Percentiles rank a stretch among this genome's conserved stretches.
These are phyloP conservation scores for Smittia aterrima DNA, from an alignment of 2,888 invertebrate genomes.

Conservation along the genomic window DNA sequence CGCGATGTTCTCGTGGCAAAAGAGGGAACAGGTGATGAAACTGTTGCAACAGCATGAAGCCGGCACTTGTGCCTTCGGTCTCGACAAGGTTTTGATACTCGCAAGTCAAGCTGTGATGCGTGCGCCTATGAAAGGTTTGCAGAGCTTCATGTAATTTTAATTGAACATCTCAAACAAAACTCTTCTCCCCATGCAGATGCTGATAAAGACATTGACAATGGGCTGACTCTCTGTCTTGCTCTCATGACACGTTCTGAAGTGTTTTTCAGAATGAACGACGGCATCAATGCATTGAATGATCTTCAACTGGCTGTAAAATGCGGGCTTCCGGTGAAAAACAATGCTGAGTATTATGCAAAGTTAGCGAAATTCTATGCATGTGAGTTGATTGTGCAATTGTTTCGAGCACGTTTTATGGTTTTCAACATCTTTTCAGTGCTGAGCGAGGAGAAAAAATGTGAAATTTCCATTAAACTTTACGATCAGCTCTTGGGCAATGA, in stretches of 20 bases:
- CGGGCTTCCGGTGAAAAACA: constrained; percentile 61
- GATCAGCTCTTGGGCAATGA: constrained; percentile 48
- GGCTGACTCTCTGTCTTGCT: constrained; percentile 63
- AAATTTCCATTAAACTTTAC: constrained; percentile 35
- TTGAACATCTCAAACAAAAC: background rate
- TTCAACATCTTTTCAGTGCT: constrained; percentile 16
- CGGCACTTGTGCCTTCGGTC: constrained; percentile 35
- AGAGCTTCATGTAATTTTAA: too few species aligned
- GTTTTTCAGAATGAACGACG: constrained; percentile 60
- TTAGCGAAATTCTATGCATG: constrained; percentile 66
- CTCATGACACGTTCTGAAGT: constrained; percentile 67
- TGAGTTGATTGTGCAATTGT: constrained; percentile 44
- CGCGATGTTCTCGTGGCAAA: constrained; percentile 60
- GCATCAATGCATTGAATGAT: constrained; percentile 64
- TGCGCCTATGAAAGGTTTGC: constrained; percentile 65
- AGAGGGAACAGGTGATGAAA: constrained; percentile 63
- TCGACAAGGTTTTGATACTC: constrained; percentile 60
- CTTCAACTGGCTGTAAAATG: constrained; percentile 64
- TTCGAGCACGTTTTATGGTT: background rate
- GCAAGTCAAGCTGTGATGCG: constrained; percentile 72
- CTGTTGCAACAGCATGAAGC: constrained; percentile 57
- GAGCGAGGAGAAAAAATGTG: constrained; percentile 28
- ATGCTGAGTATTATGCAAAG: constrained; percentile 66
- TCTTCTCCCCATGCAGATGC: constrained; percentile 48
- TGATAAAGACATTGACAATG: constrained; percentile 60